A percentile compares a stretch with the other conserved stretches of the same genome.
phyloP scores from a whole-genome alignment of 2,888 invertebrate genomes.

The Exocentrus adspersus region DNA sequence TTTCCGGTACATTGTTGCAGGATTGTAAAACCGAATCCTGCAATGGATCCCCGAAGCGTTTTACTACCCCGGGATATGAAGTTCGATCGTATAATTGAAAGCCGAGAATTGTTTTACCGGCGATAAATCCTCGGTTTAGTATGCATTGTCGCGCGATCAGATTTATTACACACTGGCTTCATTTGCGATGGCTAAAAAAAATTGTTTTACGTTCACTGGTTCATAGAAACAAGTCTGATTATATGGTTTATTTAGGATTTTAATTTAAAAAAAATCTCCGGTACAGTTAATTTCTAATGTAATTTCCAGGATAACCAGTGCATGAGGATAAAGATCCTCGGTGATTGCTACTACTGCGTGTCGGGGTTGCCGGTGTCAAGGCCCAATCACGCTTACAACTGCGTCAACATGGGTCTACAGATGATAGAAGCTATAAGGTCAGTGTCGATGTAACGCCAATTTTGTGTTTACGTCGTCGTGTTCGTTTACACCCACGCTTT shows the following conservation, averaged over 20 bases:
- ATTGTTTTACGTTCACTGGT: too few species aligned
- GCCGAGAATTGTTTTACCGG: too few species aligned
- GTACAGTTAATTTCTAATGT: constrained; percentile 4
- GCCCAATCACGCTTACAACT: constrained; percentile 94
- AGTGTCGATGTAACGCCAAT: constrained; percentile 41
- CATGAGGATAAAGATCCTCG: constrained; percentile 94
- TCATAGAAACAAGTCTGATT: too few species aligned
- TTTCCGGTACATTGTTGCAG: too few species aligned
- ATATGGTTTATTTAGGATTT: too few species aligned
- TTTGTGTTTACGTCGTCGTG: constrained; percentile 2
- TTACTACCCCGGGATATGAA: too few species aligned
- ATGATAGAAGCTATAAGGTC: constrained; percentile 96
- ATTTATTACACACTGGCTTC: too few species aligned
- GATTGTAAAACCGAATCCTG: too few species aligned
- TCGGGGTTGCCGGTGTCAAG: constrained; percentile 91
- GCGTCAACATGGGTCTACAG: constrained; percentile 94
- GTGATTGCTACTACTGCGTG: constrained; percentile 96
- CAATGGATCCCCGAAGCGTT: too few species aligned
- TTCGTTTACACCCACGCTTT: neutral
- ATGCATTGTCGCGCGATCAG: neutral
- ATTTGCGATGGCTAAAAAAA: neutral
- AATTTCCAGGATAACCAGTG: constrained; percentile 88
- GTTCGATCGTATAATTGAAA: too few species aligned
- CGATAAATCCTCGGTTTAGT: neutral
- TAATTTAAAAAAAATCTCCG: neutral